A percentile compares a stretch with the other conserved stretches of the same genome.
phyloP scores from a whole-genome alignment of 2,797 vertebrate genomes.

The Dipus sagitta region DNA sequence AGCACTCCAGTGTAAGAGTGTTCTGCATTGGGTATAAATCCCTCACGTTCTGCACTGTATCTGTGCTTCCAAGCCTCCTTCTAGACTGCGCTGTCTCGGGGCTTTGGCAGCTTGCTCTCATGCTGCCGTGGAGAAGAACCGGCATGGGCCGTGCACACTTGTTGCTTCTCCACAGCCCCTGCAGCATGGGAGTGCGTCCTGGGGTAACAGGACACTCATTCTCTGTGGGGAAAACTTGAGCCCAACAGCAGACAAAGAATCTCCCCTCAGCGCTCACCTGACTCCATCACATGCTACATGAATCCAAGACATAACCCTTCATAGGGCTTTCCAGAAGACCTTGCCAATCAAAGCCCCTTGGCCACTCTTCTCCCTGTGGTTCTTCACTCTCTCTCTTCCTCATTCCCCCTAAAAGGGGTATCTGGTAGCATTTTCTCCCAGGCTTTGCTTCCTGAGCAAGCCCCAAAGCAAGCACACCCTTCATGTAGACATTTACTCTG shows the following conservation, averaged over 20 bases:
- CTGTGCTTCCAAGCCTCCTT: not conserved
- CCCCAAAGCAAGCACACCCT: not conserved
- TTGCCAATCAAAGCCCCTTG: not conserved
- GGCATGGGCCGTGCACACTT: no score
- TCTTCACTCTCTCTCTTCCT: not conserved
- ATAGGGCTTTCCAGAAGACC: not conserved
- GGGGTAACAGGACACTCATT: not conserved
- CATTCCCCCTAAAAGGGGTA: not conserved
- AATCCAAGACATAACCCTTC: not conserved
- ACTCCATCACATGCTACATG: no score
- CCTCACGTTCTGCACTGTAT: not conserved
- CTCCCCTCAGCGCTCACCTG: no score
- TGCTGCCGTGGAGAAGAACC: no score
- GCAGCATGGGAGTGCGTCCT: no score
- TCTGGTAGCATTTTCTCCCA: not conserved
- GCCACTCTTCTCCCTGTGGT: not conserved
- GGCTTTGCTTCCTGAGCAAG: not conserved
- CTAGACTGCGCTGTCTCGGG: not conserved
- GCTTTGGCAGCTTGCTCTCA: no score
- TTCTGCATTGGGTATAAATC: no score
- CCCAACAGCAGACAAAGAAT: no score
- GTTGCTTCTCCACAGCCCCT: no score
- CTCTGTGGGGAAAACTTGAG: no score
- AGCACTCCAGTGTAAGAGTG: no score
- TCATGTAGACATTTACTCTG: not conserved